Evolutionary conservation across 2,797 vertebrate species (phyloP), one percentile per base, ranked within the genome.

Genomic region (Coreius guichenoti): DNA sequence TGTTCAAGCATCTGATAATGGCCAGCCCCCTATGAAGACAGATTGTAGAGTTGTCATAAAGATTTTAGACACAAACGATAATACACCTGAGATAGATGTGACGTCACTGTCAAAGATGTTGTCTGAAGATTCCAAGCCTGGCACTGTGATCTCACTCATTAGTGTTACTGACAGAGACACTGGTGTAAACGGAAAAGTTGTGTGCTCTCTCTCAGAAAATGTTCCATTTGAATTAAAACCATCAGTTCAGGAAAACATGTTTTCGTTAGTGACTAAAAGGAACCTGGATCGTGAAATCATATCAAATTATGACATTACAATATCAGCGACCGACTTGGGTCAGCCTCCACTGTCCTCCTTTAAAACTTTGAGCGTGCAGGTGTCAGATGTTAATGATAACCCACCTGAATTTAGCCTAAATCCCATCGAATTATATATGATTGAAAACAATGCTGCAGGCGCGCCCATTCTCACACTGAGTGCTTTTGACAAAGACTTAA

Each of bases 351-450:
- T 94, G 12, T 93, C 90, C 0, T 75, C 90, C 13, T 31, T 85
- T 1, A 94, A 92, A 89, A 89, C 68, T 0, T 29, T 95, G 0
- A 90, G 56, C 23, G 85, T 96, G 21, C 86, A 93, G 26, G 88
- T 96, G 16, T 93, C 92, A 70, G 95, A 95, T 84, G 87, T 95
- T 8, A 96, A 96, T 84, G 94, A 96, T 0, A 95, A 96, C 74
- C 84, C 0, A 1, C 95, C 95, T 51, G 26, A 88, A 1, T 95
- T 95, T 82, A 67, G 63, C 1, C 70, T 92, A 21, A 93, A 90
- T 75, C 93, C 93, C 0, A 65, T 91, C 13, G 90, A 92, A 43
- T 83, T 95, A 1, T 95, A 95, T 84, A 63, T 96, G 58, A 56
- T 79, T 19, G 95, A 96, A 91, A 96, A 96, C 80, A 96, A 95